A percentile compares a stretch with the other conserved stretches of the same genome.
Conservation (phyloP, 2,888 invertebrate genomes). For the Tromatobia lineatoria region DNA sequence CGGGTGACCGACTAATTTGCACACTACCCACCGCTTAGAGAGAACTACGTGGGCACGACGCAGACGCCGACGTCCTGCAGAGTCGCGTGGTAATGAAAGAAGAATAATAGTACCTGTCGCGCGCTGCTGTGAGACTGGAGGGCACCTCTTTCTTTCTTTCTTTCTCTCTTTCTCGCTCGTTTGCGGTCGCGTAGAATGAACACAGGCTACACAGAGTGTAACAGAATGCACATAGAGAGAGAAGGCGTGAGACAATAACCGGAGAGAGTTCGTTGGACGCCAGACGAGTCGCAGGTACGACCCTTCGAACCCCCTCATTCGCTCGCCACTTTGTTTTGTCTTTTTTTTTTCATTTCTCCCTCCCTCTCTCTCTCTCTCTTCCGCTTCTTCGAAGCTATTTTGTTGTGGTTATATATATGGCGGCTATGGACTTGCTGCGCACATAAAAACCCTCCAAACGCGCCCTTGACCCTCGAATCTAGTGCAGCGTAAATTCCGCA, state of each 20-base stretch:
- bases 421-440: not conserved
- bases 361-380: not conserved
- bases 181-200: constrained; percentile 69
- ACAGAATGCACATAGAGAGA: constrained; percentile 7
- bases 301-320: constrained; percentile 43
- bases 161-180: constrained; percentile 43
- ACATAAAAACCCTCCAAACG: constrained; percentile 13
- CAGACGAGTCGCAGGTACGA: constrained; percentile 61
- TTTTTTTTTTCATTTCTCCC: constrained; percentile 23
- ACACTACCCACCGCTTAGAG: constrained; percentile 63
- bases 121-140: constrained; percentile 49
- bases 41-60: constrained; percentile 28
- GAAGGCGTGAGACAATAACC: constrained; percentile 9
- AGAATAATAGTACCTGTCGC: constrained; percentile 77
- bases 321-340: constrained; percentile 47
- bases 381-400: not conserved
- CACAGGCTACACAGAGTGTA: constrained; percentile 7
- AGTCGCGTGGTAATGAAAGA: constrained; percentile 71
- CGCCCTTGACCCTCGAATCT: constrained; percentile 73
- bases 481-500: constrained; percentile 50
- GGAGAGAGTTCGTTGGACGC: constrained; percentile 46
- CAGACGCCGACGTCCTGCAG: constrained; percentile 53
- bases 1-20: constrained; percentile 71
- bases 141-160: constrained; percentile 33
- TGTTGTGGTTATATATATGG: not conserved